Percentiles rank a stretch among this genome's conserved stretches.
Evolutionary conservation across 2,113 vertebrate genomes (phyloP).

Genomic region (Cichladusa arquata): DNA sequence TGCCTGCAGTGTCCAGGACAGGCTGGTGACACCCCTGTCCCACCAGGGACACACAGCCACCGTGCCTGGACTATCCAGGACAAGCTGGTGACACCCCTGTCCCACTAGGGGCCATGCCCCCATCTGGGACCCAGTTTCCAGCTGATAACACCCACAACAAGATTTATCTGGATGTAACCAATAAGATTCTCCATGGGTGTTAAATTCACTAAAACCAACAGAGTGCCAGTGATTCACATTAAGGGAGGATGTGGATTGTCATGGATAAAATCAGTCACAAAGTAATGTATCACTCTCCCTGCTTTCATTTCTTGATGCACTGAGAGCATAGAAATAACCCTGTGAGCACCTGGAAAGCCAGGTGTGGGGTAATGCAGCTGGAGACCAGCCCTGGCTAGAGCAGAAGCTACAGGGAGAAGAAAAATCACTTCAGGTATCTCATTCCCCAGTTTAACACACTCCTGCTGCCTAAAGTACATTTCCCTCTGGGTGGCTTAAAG

Average conservation of each 20-base stretch:
- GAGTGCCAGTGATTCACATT: background rate
- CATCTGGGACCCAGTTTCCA: background rate
- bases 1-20: too few relatives aligned
- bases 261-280: background rate
- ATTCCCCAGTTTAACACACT: background rate
- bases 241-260: fast-evolving
- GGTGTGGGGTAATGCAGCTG: background rate
- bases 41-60: too few relatives aligned
- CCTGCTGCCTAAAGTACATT: background rate
- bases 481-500: background rate
- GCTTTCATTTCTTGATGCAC: background rate
- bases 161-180: fast-evolving
- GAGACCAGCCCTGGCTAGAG: background rate
- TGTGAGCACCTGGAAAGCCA: background rate
- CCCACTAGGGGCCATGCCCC: too few relatives aligned
- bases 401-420: background rate
- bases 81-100: background rate
- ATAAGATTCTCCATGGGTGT: fast-evolving
- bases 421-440: background rate
- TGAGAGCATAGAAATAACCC: background rate
- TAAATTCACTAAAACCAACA: background rate
- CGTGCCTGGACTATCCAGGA: background rate
- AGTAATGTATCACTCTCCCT: background rate
- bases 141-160: fast-evolving
- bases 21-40: too few relatives aligned